Base-by-base conservation (phyloP, 1,140 invertebrate species). In the Nasonia vitripennis region DNA sequence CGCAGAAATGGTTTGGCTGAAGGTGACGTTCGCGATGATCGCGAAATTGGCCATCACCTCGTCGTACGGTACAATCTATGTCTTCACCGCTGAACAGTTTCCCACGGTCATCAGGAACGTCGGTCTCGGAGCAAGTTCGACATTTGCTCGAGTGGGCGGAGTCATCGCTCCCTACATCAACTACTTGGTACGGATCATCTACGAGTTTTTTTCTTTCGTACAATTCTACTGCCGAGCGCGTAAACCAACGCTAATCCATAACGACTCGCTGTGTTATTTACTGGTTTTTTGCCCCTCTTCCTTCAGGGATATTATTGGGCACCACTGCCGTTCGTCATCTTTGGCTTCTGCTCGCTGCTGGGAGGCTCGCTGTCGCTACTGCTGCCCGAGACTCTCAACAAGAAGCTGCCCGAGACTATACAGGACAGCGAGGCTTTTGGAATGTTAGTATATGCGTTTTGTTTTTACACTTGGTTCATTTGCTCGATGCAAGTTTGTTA, bases 11-110 rank as follows among this genome's bases (percentile, higher is more conserved):
- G 91, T 91, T 4, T 95, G 94, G 94, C 87, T 96, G n/a, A 90
- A 95, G 0, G 94, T 97, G 6, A 93, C 94, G 10, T 94, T 96
- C 70, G 96, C 96, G 10, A 97, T 98, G 96, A 91, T 96, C 71
- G 97, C 96, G 11, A 98, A 98, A 93, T 93, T 98, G 87, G 96
- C 96, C 20, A 97, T 97, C 79, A 97, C 97, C 0, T 95, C 96
- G 0, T 96, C 96, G 10, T 98, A 97, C 89, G 96, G 95, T 45
- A 95, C 96, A 2, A 95, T 97, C 48, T 98, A 97, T 89, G 94
- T 98, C 71, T 97, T 96, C 89, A 96, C 97, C 12, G 95, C 96
- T 9, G 97, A 98, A 93, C 96, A 97, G 89, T 97, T 97, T 89
- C 97, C 97, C 1, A 98, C 97, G 1, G 95, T 96, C 10, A 95